Evolutionary conservation across 2,888 invertebrate species (phyloP), one percentile per base, ranked within the genome.

Genomic region (Morpho deidamia): DNA sequence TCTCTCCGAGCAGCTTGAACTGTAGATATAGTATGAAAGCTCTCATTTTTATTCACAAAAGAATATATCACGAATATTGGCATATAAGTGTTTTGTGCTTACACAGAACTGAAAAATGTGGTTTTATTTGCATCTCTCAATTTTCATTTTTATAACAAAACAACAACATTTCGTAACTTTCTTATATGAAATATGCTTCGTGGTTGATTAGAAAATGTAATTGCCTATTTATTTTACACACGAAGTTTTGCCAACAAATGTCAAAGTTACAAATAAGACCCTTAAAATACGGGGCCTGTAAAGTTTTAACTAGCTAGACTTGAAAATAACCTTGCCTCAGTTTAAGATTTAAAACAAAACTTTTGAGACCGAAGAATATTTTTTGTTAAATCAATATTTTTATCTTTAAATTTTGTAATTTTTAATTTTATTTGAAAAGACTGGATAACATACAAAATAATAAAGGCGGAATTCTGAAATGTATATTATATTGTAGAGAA

Each of bases 231-330:
- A 60, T 60, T 60, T 60, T 56, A 58, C 48, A 55, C 52, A 42
- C 57, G 44, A 58, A 58, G 43, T 59, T 60, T 53, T 51, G 45
- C 45, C 51, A 55, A 52, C 54, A 60, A 61, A 63, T 58, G 56
- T 53, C 56, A 60, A 58, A 60, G 58, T 58, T 59, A 59, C 55
- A 61, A 61, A 60, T 59, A 55, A 61, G 58, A 59, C 58, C 49
- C 60, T 58, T 53, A 65, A 61, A 62, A 59, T 59, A 62, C 61
- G 61, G 61, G 63, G 61, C 62, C 60, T 61, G 61, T 58, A 60
- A 61, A 65, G 49, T 60, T 59, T 55, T 52, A 65, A 65, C 63
- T 65, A 63, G 62, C 65, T 61, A 65, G 63, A 65, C 65, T 65
- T 64, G 56, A 53, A 57, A 61, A 65, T 61, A 62, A 63, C 56